A percentile compares a stretch with the other conserved stretches of the same genome.
Conservation (phyloP, 2,797 vertebrate species). For the Sciaenops ocellatus region DNA sequence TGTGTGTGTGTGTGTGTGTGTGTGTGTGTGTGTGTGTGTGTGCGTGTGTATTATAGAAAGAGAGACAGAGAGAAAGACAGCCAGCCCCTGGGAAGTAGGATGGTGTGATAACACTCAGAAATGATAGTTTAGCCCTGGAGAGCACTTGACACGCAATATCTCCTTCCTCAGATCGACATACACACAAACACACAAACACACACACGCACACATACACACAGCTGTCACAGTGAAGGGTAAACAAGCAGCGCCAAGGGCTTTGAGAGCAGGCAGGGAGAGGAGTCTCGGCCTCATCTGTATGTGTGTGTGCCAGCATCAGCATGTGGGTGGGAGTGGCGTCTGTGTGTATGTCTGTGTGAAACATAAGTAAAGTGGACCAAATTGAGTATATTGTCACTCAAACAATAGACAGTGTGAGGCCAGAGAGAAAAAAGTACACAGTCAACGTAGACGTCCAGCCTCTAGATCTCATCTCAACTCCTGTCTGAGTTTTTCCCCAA, state of each 20-base stretch:
- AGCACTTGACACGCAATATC: constrained; percentile 89
- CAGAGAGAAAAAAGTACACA: constrained; percentile 33
- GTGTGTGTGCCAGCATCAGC: constrained; percentile 44
- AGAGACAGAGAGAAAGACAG: constrained; percentile 72
- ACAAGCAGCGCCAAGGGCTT: constrained; percentile 81
- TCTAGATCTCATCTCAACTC: constrained; percentile 64
- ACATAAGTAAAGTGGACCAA: constrained; percentile 79
- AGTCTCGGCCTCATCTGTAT: constrained; percentile 77
- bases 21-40: constrained; percentile 25
- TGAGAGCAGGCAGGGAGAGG: constrained; percentile 66
- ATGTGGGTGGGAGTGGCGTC: constrained; percentile 69
- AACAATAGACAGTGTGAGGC: constrained; percentile 73
- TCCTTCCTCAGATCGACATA: constrained; percentile 82
- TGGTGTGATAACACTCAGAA: constrained; percentile 88
- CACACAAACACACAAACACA: constrained; percentile 47
- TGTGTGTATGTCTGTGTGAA: constrained; percentile 76
- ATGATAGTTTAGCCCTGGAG: constrained; percentile 90
- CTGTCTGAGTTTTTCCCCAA: constrained; percentile 68
- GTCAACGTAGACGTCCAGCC: constrained; percentile 48
- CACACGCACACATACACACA: constrained; percentile 64
- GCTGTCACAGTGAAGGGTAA: constrained; percentile 85
- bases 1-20: constrained; percentile 36
- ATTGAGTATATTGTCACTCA: constrained; percentile 80
- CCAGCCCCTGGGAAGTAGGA: constrained; percentile 81
- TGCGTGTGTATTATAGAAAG: constrained; percentile 34